These are phyloP conservation scores for Paracentrotus lividus DNA, from an alignment of 53 echinoderm and acorn worm species.

Conservation along the genomic window DNA sequence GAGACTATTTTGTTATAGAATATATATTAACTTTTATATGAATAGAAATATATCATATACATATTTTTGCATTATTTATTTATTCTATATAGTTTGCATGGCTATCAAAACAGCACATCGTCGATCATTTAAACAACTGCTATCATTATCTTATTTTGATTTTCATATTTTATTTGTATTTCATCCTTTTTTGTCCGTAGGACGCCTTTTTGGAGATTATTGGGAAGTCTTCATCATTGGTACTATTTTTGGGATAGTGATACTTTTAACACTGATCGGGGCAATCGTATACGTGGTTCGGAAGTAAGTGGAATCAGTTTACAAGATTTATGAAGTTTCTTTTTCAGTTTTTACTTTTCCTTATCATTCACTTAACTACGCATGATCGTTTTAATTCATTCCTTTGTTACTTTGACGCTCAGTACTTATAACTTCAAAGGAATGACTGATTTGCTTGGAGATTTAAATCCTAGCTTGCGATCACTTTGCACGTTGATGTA, in stretches of 20 bases:
- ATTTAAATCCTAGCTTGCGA: too few species aligned
- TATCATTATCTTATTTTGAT: neutral
- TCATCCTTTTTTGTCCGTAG: constrained; percentile 36
- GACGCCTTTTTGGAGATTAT: constrained; percentile 56
- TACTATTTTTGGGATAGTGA: constrained; percentile 61
- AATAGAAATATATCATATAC: neutral
- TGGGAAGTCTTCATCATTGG: constrained; percentile 66
- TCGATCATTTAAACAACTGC: neutral
- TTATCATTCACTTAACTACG: neutral
- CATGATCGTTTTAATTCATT: neutral
- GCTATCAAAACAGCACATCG: neutral
- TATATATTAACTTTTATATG: too few species aligned
- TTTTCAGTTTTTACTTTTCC: neutral
- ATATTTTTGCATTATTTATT: too few species aligned
- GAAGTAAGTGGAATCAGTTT: constrained; percentile 44
- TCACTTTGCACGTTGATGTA: too few species aligned
- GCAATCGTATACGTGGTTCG: constrained; percentile 50
- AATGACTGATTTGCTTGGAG: too few species aligned
- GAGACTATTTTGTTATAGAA: neutral
- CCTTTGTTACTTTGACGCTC: neutral
- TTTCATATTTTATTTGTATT: constrained; percentile 10
- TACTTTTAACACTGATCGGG: constrained; percentile 44
- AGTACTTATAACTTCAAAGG: too few species aligned
- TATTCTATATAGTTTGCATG: neutral
- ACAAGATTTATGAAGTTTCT: too few species aligned